Conservation (phyloP, 2,888 invertebrate species). For the Epirrita christyi region DNA sequence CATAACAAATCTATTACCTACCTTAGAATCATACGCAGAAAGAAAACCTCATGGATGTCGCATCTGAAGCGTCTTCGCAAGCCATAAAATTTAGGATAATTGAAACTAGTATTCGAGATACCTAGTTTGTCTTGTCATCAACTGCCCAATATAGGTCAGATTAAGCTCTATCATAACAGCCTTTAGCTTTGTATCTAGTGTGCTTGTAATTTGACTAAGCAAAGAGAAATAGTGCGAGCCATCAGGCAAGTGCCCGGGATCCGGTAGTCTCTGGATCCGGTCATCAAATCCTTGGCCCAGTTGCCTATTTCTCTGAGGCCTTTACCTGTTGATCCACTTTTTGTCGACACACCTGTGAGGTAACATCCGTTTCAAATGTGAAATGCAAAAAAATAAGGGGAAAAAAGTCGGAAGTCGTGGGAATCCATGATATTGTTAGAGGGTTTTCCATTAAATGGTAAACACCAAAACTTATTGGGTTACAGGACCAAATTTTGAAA, state of each 20-base stretch:
- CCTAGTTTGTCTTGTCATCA: background rate
- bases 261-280: too few species aligned
- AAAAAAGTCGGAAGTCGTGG: constrained; percentile 12
- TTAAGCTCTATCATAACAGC: background rate
- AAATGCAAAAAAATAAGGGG: constrained; percentile 27
- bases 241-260: constrained; percentile 32
- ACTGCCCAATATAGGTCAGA: background rate
- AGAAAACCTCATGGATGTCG: too few species aligned
- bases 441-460: too few species aligned
- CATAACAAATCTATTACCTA: too few species aligned
- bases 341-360: constrained; percentile 49
- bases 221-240: constrained; percentile 23
- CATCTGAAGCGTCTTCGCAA: too few species aligned
- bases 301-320: constrained; percentile 55
- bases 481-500: too few species aligned
- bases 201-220: constrained; percentile 16
- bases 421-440: background rate
- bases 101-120: background rate
- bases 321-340: constrained; percentile 62
- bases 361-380: constrained; percentile 38
- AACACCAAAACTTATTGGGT: background rate
- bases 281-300: constrained; percentile 56
- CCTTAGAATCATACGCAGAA: too few species aligned
- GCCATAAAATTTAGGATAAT: background rate
- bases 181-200: too few species aligned